phyloP scores from a whole-genome alignment of 2,113 vertebrate species.

The Notarius lentiginosus region DNA sequence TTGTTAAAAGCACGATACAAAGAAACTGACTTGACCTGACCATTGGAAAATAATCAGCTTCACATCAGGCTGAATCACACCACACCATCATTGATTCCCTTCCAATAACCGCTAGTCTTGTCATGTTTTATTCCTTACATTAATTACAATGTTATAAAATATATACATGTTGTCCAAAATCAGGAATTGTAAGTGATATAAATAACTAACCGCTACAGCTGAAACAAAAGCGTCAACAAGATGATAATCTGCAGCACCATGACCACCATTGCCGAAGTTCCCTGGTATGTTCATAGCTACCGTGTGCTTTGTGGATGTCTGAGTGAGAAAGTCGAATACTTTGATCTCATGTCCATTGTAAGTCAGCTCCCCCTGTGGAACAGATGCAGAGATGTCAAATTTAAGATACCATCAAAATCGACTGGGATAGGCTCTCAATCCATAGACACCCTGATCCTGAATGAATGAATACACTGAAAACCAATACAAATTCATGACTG shows the following conservation, averaged over 20 bases:
- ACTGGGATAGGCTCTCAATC: neutral
- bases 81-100: neutral
- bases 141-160: neutral
- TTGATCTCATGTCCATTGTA: conserved; percentile 58
- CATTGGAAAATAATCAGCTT: neutral
- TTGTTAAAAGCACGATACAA: no score
- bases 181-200: neutral
- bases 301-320: conserved; percentile 60
- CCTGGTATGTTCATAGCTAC: conserved; percentile 5
- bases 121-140: neutral
- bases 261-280: conserved; percentile 60
- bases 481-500: neutral
- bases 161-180: neutral
- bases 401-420: neutral
- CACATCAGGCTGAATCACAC: neutral
- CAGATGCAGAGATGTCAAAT: conserved; percentile 5
- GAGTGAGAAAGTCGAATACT: conserved; percentile 75
- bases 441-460: neutral
- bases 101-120: neutral
- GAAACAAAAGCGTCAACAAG: conserved; percentile 76
- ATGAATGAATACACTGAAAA: neutral
- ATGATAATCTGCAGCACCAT: conserved; percentile 75
- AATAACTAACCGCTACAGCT: conserved; percentile 74
- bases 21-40: no score
- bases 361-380: conserved; percentile 71